Base-by-base conservation (phyloP, 1,140 invertebrate genomes). In the Drosophila sturtevanti region DNA sequence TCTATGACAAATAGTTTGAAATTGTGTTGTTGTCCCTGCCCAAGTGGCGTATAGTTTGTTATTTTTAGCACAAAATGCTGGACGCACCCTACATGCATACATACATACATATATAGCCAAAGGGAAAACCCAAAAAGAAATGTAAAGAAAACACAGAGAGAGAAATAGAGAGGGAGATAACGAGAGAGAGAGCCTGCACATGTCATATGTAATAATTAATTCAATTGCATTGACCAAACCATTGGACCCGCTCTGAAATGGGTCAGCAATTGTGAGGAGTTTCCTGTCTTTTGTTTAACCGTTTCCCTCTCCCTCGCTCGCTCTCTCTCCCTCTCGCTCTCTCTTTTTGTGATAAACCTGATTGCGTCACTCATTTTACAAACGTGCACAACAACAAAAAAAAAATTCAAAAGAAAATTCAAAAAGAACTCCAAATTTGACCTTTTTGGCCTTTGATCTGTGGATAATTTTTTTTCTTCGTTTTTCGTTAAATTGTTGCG, bases 1-100 rank as follows among this genome's bases (percentile, higher is more conserved):
- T 61, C 67, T 64, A 81, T 87, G 82, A 85, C 81, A 85, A 85
- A 87, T 69, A 75, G 81, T 85, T 81, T 70, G 71, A 85, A 82
- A 55, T 61, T 61, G 65, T 69, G 27, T 74, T 60, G 41, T 63
- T 56, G 44, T 68, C 55, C 55, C 56, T 63, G 72, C 35, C 67
- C 58, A 68, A 71, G 64, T 76, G 65, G 81, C 68, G 69, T 81
- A 58, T 61, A 72, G 66, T 76, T 76, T 86, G 79, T 87, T 86
- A 86, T 86, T 86, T 86, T 86, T 86, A 87, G 82, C 79, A 71
- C 35, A 63, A 38, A 31, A 21, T 44, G 58, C 75, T 62, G 75
- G 67, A 82, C 77, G 72, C 77, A 67, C 81, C 81, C 77, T 48
- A 63, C 27, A 16, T n/a, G n/a, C n/a, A n/a, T n/a, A n/a, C n/a